phyloP scores from a whole-genome alignment of 2,888 invertebrate genomes.

The Elmis aenea region DNA sequence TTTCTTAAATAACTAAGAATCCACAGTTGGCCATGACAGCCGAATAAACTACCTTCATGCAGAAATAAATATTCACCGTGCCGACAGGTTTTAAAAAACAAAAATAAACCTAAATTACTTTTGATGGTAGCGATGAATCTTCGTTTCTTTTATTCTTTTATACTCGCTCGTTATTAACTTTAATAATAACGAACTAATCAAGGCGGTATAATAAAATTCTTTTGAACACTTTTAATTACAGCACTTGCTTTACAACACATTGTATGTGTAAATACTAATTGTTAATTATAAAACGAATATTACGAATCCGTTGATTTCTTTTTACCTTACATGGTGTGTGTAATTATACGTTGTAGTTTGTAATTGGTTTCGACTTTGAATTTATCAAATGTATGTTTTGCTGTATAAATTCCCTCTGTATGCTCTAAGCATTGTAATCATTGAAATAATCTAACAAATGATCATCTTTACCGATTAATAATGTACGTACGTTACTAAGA shows the following conservation, averaged over 20 bases:
- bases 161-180: constrained; percentile 9
- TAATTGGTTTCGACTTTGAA: too few species aligned
- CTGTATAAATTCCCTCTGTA: too few species aligned
- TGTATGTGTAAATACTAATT: constrained; percentile 2
- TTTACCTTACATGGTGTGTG: too few species aligned
- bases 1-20: neutral
- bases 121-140: constrained; percentile 8
- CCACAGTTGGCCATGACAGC: neutral
- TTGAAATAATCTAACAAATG: too few species aligned
- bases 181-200: constrained; percentile 17
- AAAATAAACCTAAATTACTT: constrained; percentile 3
- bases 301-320: too few species aligned
- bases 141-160: constrained; percentile 2
- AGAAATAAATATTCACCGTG: constrained; percentile 6
- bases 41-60: neutral
- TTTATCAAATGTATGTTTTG: too few species aligned
- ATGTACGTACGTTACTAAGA: too few species aligned
- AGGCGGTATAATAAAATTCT: constrained; percentile 11
- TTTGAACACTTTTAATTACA: constrained; percentile 12
- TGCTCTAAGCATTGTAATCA: too few species aligned
- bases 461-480: too few species aligned
- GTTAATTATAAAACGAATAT: neutral
- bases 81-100: constrained; percentile 4
- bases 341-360: too few species aligned
- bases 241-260: constrained; percentile 1